Conservation (phyloP, 2,888 invertebrate genomes). For the Lepidonotus clava region DNA sequence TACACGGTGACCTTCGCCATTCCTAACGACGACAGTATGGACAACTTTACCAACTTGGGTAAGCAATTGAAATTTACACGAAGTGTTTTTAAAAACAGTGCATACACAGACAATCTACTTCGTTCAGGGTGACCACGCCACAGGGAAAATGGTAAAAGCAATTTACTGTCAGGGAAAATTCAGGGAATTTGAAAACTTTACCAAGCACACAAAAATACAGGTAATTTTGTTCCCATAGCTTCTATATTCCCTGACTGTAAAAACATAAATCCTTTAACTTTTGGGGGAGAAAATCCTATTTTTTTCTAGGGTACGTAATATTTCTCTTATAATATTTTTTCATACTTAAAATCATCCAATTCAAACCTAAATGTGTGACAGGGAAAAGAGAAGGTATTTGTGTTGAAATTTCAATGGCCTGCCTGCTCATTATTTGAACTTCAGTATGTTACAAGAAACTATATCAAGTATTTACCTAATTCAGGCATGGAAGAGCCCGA, state of each 20-base stretch:
- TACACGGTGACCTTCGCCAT: constrained; percentile 94
- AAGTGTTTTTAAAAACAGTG: neutral
- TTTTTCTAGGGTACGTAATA: too few species aligned
- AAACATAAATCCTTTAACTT: too few species aligned
- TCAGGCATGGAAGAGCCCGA: constrained; percentile 59
- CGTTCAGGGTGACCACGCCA: too few species aligned
- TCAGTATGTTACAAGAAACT: neutral
- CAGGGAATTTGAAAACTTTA: too few species aligned
- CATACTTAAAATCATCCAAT: neutral
- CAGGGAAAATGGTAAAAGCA: too few species aligned
- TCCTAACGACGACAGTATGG: constrained; percentile 70
- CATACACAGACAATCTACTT: neutral
- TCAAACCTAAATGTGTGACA: neutral
- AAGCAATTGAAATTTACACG: neutral
- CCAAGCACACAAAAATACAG: too few species aligned
- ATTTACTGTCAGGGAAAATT: too few species aligned
- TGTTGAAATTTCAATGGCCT: neutral
- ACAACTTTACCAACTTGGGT: constrained; percentile 59
- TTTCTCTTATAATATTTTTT: neutral
- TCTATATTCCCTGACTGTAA: too few species aligned
- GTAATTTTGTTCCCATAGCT: too few species aligned
- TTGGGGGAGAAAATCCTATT: too few species aligned
- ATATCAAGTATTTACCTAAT: neutral
- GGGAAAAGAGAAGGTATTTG: too few species aligned
- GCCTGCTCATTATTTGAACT: neutral